Conservation (phyloP, 1,140 invertebrate species). For the Calliopsis andreniformis region DNA sequence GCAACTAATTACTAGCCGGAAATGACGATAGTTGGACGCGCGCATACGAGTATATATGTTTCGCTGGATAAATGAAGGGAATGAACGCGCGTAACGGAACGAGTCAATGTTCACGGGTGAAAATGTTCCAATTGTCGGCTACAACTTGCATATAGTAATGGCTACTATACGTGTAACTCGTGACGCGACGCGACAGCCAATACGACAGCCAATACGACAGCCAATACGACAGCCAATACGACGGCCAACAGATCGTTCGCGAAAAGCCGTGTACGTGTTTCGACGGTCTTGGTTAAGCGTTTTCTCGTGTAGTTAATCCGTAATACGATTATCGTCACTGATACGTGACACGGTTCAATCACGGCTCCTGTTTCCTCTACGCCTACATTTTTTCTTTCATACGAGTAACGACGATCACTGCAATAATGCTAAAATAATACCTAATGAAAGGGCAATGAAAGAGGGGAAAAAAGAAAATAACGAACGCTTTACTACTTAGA, state of each 20-base stretch:
- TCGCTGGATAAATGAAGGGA: neutral
- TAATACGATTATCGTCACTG: conserved; percentile 36
- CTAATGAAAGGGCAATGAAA: too few relatives aligned
- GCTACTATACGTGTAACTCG: too few relatives aligned
- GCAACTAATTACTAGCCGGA: neutral
- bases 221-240: too few relatives aligned
- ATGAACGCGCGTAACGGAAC: neutral
- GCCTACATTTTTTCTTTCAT: too few relatives aligned
- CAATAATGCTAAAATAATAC: too few relatives aligned
- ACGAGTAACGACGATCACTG: too few relatives aligned
- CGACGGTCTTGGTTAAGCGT: conserved; percentile 9
- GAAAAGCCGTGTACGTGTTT: neutral
- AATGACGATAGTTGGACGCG: neutral
- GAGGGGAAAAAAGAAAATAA: neutral
- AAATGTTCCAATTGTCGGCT: conserved; percentile 24
- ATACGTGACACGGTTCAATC: neutral
- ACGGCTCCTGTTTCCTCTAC: too few relatives aligned
- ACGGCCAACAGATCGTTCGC: neutral
- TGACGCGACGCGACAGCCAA: too few relatives aligned
- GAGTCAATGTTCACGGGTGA: conserved; percentile 1
- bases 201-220: too few relatives aligned
- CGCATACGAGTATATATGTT: neutral
- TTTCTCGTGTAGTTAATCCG: conserved; percentile 40
- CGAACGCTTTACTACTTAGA: neutral
- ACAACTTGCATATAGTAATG: too few relatives aligned